A percentile compares a stretch with the other conserved stretches of the same genome.
phyloP scores from a whole-genome alignment of 2,113 vertebrate species.

The Cairina moschata region DNA sequence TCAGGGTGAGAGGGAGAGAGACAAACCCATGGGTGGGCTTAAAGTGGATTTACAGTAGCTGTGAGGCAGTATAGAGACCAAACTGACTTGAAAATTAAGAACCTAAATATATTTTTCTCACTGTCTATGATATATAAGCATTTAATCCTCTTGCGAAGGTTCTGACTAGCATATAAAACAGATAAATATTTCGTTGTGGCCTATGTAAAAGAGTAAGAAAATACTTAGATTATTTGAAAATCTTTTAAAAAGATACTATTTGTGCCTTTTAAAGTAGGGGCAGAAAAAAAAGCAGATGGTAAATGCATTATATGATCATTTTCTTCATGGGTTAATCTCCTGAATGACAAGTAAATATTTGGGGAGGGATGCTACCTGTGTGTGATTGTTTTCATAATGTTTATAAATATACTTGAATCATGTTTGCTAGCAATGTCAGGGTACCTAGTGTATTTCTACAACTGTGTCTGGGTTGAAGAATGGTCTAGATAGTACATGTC shows the following conservation, averaged over 20 bases:
- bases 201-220: neutral
- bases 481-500: neutral
- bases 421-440: neutral
- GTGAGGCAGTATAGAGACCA: neutral
- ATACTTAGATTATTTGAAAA: neutral
- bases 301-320: neutral
- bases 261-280: neutral
- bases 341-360: neutral
- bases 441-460: neutral
- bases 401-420: neutral
- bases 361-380: neutral
- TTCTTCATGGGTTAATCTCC: neutral
- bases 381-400: neutral
- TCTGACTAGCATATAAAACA: neutral
- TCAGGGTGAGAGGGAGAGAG: neutral
- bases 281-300: neutral
- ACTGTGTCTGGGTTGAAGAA: neutral
- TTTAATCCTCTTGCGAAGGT: neutral
- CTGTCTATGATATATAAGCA: neutral
- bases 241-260: neutral
- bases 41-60: neutral
- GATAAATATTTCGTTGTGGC: neutral
- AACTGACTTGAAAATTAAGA: neutral
- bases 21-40: neutral
- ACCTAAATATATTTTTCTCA: neutral